Conservation (phyloP, 2,797 vertebrate species). For the Percopsis omiscomaycus region DNA sequence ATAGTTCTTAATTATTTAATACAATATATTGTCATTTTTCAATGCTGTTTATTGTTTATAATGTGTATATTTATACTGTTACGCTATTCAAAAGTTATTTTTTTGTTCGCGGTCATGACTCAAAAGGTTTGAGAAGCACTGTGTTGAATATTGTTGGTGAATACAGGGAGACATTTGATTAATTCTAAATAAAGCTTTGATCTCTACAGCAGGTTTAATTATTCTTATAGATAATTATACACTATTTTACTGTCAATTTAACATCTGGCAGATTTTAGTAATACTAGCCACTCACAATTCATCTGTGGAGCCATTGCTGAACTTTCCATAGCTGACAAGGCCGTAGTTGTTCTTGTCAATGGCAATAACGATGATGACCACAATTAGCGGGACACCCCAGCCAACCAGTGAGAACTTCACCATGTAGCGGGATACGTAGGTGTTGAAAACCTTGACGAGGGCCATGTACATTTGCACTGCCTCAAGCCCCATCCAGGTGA, state of each 20-base stretch:
- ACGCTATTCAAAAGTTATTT: not conserved
- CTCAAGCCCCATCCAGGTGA: slow-evolving; percentile 99
- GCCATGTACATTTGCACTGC: slow-evolving; percentile 96
- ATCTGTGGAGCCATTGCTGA: slow-evolving; percentile 78
- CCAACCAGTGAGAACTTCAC: slow-evolving; percentile 91
- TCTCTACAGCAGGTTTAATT: no score
- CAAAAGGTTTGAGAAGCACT: no score
- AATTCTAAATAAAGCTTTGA: no score
- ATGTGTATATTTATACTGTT: no score
- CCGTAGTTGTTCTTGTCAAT: slow-evolving; percentile 85
- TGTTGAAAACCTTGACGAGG: slow-evolving; percentile 96
- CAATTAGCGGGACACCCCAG: slow-evolving; percentile 90
- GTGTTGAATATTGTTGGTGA: no score
- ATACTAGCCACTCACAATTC: slow-evolving; percentile 85
- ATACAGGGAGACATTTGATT: no score
- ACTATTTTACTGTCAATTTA: not conserved
- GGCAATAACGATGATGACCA: slow-evolving; percentile 86
- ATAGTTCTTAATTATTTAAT: no score
- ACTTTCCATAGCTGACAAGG: slow-evolving; percentile 82
- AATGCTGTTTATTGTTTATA: no score
- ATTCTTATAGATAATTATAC: not conserved
- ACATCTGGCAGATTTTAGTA: not conserved
- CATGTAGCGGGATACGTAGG: slow-evolving; percentile 87
- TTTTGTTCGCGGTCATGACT: not conserved
- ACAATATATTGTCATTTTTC: no score